These are phyloP conservation scores for Oxycera nigricornis DNA, from an alignment of 2,888 invertebrate genomes.

Conservation along the genomic window DNA sequence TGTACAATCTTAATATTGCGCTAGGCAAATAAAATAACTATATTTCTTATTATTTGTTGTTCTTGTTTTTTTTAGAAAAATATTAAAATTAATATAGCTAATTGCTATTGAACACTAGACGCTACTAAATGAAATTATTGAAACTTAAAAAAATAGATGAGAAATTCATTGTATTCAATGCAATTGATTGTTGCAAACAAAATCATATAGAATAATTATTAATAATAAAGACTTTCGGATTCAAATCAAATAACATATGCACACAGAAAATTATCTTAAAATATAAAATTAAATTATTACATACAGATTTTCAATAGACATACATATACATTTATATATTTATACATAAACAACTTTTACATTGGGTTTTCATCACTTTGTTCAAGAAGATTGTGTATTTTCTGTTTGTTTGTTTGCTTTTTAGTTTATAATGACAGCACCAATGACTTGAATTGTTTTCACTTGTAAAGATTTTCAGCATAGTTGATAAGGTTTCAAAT, in stretches of 20 bases:
- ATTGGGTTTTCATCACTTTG: not conserved
- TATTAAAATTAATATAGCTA: not conserved
- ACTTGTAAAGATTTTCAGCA: not conserved
- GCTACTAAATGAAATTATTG: not conserved
- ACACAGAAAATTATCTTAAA: not conserved
- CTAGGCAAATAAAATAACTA: not conserved
- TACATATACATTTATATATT: too few relatives aligned
- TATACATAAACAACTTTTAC: constrained; percentile 26
- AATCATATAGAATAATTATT: too few relatives aligned
- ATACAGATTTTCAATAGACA: constrained; percentile 17
- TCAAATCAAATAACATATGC: constrained; percentile 10
- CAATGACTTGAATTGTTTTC: constrained; percentile 37
- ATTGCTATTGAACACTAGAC: constrained; percentile 26
- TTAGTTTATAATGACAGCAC: constrained; percentile 30
- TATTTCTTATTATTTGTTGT: not conserved
- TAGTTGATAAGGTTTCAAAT: too few relatives aligned
- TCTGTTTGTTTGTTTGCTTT: not conserved
- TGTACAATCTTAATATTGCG: too few relatives aligned
- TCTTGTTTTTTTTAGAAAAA: too few relatives aligned
- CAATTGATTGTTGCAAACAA: not conserved
- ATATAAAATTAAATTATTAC: constrained; percentile 27
- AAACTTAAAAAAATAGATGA: not conserved
- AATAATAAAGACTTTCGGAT: too few relatives aligned
- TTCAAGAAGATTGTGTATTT: not conserved
- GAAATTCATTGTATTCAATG: constrained; percentile 1